phyloP scores from a whole-genome alignment of 1,140 invertebrate genomes.

The Trachymyrmex septentrionalis region DNA sequence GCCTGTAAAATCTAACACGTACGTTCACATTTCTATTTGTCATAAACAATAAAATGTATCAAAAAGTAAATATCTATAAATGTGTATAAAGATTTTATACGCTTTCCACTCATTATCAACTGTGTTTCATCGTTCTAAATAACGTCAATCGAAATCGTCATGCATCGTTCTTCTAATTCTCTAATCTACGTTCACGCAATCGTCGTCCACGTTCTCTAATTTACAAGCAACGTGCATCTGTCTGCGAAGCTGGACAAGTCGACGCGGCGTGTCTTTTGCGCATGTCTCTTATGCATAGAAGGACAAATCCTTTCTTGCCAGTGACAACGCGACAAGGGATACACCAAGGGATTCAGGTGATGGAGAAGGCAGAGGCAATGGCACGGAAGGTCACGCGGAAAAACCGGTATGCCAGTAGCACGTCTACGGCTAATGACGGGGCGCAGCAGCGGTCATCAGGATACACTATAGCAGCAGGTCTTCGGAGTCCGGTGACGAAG shows the following conservation, averaged over 20 bases:
- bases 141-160: conserved; percentile 10
- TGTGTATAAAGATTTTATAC: neutral
- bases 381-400: conserved; percentile 61
- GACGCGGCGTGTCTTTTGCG: neutral
- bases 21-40: neutral
- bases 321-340: conserved; percentile 24
- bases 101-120: neutral
- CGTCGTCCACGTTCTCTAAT: conserved; percentile 23
- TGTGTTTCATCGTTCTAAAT: neutral
- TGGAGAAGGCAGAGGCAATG: conserved; percentile 18
- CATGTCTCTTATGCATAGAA: conserved; percentile 17
- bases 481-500: conserved; percentile 71
- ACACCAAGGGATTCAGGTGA: conserved; percentile 31
- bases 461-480: conserved; percentile 54
- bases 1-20: neutral
- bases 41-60: neutral
- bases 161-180: conserved; percentile 19
- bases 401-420: conserved; percentile 74
- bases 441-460: conserved; percentile 62
- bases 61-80: neutral
- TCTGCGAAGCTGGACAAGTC: conserved; percentile 21
- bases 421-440: conserved; percentile 72
- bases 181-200: neutral
- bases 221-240: conserved; percentile 45
- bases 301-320: conserved; percentile 49